phyloP scores from a whole-genome alignment of 1,140 invertebrate species.

The Aphis craccivora region DNA sequence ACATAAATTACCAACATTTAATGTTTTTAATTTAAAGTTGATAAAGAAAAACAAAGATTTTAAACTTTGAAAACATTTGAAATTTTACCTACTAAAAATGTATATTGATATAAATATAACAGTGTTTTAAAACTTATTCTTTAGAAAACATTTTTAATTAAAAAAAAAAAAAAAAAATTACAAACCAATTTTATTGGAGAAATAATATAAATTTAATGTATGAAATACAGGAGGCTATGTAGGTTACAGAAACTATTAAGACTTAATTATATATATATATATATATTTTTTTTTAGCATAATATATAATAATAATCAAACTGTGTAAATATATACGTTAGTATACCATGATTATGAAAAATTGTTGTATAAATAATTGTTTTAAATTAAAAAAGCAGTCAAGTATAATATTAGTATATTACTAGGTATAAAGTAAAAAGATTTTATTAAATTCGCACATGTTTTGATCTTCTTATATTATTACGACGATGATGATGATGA shows the following conservation, averaged over 20 bases:
- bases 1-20: not conserved
- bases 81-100: not conserved
- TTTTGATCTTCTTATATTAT: not conserved
- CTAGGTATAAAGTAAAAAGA: not conserved
- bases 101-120: not conserved
- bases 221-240: not conserved
- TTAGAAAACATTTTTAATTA: not conserved
- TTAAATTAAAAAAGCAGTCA: not conserved
- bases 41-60: conserved; percentile 19
- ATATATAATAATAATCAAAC: not conserved
- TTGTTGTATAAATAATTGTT: not conserved
- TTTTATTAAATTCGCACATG: not conserved
- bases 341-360: not conserved
- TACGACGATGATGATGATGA: too few species aligned
- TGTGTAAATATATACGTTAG: not conserved
- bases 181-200: not conserved
- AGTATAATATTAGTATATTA: not conserved
- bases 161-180: not conserved
- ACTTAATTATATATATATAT: not conserved
- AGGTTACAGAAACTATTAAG: not conserved
- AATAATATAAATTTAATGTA: not conserved
- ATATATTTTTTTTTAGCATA: not conserved
- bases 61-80: conserved; percentile 18
- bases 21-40: not conserved
- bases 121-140: not conserved